These are phyloP conservation scores for Callipepla californica DNA, from an alignment of 2,113 vertebrate species.

Conservation along the genomic window DNA sequence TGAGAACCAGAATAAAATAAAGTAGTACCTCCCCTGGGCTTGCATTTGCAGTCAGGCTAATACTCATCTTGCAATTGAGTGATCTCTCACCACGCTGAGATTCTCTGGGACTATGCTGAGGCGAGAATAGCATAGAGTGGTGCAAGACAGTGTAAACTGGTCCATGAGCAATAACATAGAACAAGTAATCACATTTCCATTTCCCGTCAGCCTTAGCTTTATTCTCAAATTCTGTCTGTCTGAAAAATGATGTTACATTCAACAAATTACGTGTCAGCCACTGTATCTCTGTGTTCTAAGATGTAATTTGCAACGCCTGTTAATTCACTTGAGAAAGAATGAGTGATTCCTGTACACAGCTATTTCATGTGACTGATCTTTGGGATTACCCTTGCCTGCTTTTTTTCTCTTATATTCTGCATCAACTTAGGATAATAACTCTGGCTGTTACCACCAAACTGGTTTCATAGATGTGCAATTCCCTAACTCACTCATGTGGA, in stretches of 20 bases:
- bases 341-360: background rate
- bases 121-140: background rate
- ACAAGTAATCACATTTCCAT: background rate
- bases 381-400: background rate
- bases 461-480: background rate
- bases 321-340: background rate
- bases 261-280: background rate
- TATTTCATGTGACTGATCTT: fast-evolving
- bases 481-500: background rate
- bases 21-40: background rate
- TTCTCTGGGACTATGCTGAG: background rate
- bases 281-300: background rate
- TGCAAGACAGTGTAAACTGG: background rate
- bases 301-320: background rate
- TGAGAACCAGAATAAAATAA: background rate
- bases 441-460: background rate
- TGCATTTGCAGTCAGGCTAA: background rate
- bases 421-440: background rate
- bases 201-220: background rate
- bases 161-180: background rate
- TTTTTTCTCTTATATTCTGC: background rate
- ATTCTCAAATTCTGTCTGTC: background rate
- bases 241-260: background rate
- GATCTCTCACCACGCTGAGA: background rate
- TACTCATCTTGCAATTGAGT: background rate